Percentiles rank a stretch among this genome's conserved stretches.
Evolutionary conservation across 2,113 vertebrate species (phyloP).

Genomic region (Gallinago jamesoni): DNA sequence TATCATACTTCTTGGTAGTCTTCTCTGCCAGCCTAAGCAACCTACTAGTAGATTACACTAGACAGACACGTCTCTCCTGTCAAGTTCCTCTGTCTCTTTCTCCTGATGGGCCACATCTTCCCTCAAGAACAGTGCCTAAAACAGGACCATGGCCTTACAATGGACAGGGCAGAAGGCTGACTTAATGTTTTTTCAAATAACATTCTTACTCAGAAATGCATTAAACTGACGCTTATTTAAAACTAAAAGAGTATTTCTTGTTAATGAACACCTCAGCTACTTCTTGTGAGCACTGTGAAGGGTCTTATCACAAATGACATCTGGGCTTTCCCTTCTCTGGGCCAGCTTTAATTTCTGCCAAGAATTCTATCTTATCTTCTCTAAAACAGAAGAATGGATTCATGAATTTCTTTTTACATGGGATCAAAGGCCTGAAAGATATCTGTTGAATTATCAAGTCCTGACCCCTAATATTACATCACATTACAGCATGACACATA

Average conservation of each 20-base stretch:
- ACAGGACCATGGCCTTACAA: not conserved
- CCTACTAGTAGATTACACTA: not conserved
- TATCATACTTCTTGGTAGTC: not conserved
- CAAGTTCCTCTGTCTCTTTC: not conserved
- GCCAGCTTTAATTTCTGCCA: not conserved
- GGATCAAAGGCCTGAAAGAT: not conserved
- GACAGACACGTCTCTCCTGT: not conserved
- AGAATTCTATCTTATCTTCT: not conserved
- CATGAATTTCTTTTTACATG: not conserved
- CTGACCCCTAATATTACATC: not conserved
- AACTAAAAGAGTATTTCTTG: not conserved
- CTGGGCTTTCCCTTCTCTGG: not conserved
- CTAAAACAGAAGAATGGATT: not conserved
- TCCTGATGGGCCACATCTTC: not conserved
- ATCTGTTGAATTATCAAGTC: not conserved
- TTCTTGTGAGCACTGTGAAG: not conserved
- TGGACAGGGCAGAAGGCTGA: not conserved
- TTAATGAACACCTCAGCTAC: not conserved
- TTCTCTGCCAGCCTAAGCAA: not conserved
- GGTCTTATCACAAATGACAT: not conserved
- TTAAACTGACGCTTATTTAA: not conserved
- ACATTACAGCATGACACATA: not conserved
- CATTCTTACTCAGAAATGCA: not conserved
- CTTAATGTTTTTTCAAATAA: not conserved
- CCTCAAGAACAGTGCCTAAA: not conserved